These are phyloP conservation scores for Gnathonemus echidnorhynchus DNA, from an alignment of 2,113 vertebrate species.

Conservation along the genomic window DNA sequence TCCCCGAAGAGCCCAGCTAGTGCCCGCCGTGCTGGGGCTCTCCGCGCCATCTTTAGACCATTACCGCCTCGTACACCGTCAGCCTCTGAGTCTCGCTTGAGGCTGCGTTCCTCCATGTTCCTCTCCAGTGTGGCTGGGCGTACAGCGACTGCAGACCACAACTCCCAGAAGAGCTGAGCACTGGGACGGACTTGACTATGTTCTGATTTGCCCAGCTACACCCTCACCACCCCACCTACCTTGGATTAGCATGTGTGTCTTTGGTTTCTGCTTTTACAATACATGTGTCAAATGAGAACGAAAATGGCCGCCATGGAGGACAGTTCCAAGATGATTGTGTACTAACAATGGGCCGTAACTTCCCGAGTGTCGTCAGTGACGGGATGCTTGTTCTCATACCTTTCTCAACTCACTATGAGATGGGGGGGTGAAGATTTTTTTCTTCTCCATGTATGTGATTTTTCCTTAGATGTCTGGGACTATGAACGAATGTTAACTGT, in stretches of 20 bases:
- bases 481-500: not conserved
- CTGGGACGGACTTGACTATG: not conserved
- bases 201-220: not conserved
- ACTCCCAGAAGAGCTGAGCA: not conserved
- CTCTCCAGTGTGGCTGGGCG: not conserved
- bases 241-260: not conserved
- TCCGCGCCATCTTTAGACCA: not conserved
- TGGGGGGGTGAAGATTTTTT: not conserved
- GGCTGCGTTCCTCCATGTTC: not conserved
- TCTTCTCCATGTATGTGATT: not conserved
- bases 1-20: conserved; percentile 7
- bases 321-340: not conserved
- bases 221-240: not conserved
- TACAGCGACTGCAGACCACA: not conserved
- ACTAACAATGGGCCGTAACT: not conserved
- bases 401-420: not conserved
- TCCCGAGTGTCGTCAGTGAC: no score
- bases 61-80: not conserved
- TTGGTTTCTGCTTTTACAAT: not conserved
- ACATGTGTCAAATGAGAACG: not conserved
- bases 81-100: not conserved
- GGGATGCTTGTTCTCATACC: not conserved
- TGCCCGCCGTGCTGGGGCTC: conserved; percentile 7
- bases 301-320: not conserved
- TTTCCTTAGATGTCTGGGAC: not conserved